phyloP scores from a whole-genome alignment of 2,888 invertebrate genomes.

The Eupithecia abbreviata region DNA sequence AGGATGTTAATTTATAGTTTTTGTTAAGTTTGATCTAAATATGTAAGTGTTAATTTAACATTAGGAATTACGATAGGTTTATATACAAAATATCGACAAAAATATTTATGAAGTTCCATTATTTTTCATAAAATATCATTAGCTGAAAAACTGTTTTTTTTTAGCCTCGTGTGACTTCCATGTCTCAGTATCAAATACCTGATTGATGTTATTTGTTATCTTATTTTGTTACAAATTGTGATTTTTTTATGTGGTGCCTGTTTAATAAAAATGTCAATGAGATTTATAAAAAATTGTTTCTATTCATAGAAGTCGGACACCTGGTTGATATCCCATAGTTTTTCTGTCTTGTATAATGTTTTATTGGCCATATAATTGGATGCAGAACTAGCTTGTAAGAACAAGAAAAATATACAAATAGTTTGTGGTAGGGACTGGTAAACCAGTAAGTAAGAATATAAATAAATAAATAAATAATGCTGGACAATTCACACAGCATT shows the following conservation, averaged over 20 bases:
- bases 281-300: background rate
- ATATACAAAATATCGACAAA: background rate
- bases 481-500: too few relatives aligned
- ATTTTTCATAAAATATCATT: background rate
- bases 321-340: background rate
- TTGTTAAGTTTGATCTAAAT: slow-evolving; percentile 22
- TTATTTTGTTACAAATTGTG: background rate
- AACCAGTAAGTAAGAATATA: background rate
- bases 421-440: background rate
- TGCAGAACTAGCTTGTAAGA: background rate
- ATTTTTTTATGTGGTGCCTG: slow-evolving; percentile 12
- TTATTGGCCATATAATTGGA: background rate
- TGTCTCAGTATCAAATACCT: slow-evolving; percentile 31
- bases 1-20: background rate
- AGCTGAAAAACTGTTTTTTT: background rate
- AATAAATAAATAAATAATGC: too few relatives aligned
- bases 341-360: background rate
- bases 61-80: background rate
- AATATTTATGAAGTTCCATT: background rate
- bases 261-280: slow-evolving; percentile 20
- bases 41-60: slow-evolving; percentile 17
- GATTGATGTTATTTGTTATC: slow-evolving; percentile 25
- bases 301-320: background rate
- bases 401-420: too few relatives aligned
- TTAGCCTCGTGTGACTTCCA: background rate